phyloP scores from a whole-genome alignment of 2,113 vertebrate species.

The Otis tarda region DNA sequence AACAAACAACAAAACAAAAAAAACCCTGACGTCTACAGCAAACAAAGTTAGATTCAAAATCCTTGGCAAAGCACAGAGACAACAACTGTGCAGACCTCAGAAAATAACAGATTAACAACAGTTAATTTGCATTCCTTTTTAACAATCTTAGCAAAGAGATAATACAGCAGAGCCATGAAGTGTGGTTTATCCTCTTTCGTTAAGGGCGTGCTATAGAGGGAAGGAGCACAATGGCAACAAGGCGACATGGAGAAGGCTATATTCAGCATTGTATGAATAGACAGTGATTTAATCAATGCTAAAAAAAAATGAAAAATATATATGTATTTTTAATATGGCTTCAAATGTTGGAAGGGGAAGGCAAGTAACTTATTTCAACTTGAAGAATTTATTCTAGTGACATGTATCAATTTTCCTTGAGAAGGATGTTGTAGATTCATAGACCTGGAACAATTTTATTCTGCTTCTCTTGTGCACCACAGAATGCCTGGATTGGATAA shows the following conservation, averaged over 20 bases:
- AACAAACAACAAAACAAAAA: not conserved
- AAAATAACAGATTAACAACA: not conserved
- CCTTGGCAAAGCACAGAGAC: not conserved
- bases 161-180: not conserved
- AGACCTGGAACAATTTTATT: not conserved
- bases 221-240: not conserved
- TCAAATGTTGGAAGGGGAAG: not conserved
- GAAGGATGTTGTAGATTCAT: not conserved
- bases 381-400: not conserved
- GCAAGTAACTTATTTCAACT: not conserved
- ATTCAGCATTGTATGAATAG: not conserved
- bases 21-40: not conserved
- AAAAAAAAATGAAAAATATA: not conserved
- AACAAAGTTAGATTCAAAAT: not conserved
- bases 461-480: not conserved
- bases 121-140: not conserved
- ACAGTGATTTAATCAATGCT: not conserved
- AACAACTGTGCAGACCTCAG: not conserved
- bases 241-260: not conserved
- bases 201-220: not conserved
- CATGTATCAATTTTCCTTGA: not conserved
- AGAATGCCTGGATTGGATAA: not conserved
- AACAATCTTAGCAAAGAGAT: not conserved
- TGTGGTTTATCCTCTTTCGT: not conserved
- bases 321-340: not conserved